phyloP scores from a whole-genome alignment of 2,888 invertebrate species.

The Arctia plantaginis region DNA sequence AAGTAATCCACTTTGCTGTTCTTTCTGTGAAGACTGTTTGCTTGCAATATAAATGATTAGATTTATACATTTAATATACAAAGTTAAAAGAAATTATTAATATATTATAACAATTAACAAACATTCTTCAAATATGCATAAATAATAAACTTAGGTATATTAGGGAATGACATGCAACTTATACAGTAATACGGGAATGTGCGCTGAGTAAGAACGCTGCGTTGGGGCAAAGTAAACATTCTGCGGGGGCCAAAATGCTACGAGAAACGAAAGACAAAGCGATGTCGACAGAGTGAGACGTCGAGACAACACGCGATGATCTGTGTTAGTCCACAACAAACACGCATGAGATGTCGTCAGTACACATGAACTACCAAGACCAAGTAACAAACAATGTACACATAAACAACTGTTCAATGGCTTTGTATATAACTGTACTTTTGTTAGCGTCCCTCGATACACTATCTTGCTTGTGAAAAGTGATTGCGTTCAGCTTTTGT shows the following conservation, averaged over 20 bases:
- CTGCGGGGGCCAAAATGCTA: conserved; percentile 81
- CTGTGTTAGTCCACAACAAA: conserved; percentile 81
- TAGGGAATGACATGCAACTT: conserved; percentile 79
- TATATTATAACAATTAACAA: conserved; percentile 51
- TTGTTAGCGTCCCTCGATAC: conserved; percentile 66
- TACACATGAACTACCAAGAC: conserved; percentile 81
- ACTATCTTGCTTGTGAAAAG: conserved; percentile 64
- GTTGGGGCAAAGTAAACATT: conserved; percentile 73
- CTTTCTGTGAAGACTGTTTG: conserved; percentile 65
- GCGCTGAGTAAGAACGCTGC: conserved; percentile 78
- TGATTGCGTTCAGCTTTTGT: conserved; percentile 75
- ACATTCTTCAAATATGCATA: conserved; percentile 55
- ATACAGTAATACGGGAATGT: conserved; percentile 66
- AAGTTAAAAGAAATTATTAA: conserved; percentile 50
- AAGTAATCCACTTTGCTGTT: conserved; percentile 67
- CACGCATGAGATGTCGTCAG: conserved; percentile 78
- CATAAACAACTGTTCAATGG: conserved; percentile 67
- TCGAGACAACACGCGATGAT: conserved; percentile 67
- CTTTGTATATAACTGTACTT: conserved; percentile 69
- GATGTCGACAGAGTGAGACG: conserved; percentile 75
- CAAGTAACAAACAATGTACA: conserved; percentile 73
- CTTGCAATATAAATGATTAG: conserved; percentile 51
- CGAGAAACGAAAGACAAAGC: conserved; percentile 80
- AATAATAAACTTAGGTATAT: conserved; percentile 67
- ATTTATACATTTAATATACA: conserved; percentile 42